Percentiles rank a stretch among this genome's conserved stretches.
phyloP scores from a whole-genome alignment of 2,113 vertebrate species.

The Physeter macrocephalus region DNA sequence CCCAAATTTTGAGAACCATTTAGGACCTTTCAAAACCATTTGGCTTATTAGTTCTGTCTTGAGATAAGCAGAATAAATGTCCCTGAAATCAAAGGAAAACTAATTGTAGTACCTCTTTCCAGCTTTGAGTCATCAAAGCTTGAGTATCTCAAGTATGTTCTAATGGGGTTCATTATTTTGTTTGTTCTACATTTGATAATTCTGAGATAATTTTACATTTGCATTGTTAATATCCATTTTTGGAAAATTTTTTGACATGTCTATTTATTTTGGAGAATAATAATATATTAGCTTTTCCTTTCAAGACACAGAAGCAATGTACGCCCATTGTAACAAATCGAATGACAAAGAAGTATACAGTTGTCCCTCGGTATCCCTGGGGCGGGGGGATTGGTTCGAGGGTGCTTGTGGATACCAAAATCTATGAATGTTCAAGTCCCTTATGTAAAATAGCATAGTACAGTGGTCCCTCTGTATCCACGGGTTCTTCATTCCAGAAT shows the following conservation, averaged over 20 bases:
- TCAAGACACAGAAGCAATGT: not conserved
- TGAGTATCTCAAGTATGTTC: conserved; percentile 30
- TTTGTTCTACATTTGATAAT: conserved; percentile 53
- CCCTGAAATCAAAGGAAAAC: conserved; percentile 56
- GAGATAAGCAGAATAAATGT: conserved; percentile 53
- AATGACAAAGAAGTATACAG: not conserved
- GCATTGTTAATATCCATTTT: conserved; percentile 36
- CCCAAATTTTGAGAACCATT: conserved; percentile 52
- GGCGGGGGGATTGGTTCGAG: not conserved
- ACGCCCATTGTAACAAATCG: not conserved
- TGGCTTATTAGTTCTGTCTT: conserved; percentile 50
- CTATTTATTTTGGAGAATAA: conserved; percentile 44
- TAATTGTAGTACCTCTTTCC: conserved; percentile 52
- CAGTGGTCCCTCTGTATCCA: not conserved
- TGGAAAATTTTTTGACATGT: conserved; percentile 16
- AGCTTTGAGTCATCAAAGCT: conserved; percentile 34
- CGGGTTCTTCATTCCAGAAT: not conserved
- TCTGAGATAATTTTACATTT: conserved; percentile 52
- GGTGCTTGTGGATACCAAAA: not conserved
- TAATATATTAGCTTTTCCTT: conserved; percentile 9
- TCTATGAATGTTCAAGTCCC: not conserved
- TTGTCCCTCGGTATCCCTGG: not conserved
- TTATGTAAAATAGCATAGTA: not conserved
- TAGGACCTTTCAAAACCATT: conserved; percentile 52
- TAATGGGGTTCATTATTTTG: conserved; percentile 55